Conservation (phyloP, 92 coral and sea anemone genomes). For the Phenganax marumi region DNA sequence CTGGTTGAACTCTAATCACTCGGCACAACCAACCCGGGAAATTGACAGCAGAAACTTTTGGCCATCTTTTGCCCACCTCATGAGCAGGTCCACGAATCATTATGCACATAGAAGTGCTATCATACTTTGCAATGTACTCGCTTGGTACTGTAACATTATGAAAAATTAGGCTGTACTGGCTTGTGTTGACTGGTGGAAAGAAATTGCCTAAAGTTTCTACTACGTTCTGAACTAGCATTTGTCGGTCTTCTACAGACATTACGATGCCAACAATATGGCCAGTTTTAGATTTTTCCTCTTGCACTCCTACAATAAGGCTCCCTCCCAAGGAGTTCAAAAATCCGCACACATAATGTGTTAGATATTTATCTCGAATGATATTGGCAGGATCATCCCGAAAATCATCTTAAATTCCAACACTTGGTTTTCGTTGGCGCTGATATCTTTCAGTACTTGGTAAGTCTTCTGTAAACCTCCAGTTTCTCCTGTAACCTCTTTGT, state of each 20-base stretch:
- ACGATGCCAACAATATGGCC: constrained; percentile 65
- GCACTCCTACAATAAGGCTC: constrained; percentile 64
- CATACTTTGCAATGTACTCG: not conserved
- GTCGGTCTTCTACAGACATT: constrained; percentile 50
- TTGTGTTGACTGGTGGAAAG: constrained; percentile 69
- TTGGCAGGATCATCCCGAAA: constrained; percentile 58
- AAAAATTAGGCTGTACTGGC: constrained; percentile 59
- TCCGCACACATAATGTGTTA: constrained; percentile 61
- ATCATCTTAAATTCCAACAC: constrained; percentile 65
- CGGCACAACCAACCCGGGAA: not conserved
- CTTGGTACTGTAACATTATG: constrained; percentile 29
- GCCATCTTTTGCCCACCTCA: constrained; percentile 25
- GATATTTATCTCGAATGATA: constrained; percentile 53
- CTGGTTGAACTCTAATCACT: constrained; percentile 18
- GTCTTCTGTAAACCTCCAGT: constrained; percentile 15
- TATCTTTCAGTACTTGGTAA: constrained; percentile 44
- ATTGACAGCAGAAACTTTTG: constrained; percentile 5
- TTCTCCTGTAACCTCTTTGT: constrained; percentile 25
- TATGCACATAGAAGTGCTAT: not conserved
- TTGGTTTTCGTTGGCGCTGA: constrained; percentile 55
- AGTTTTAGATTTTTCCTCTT: constrained; percentile 58
- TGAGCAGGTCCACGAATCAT: constrained; percentile 24
- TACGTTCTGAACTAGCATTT: constrained; percentile 36
- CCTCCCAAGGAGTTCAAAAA: constrained; percentile 64
- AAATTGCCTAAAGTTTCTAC: constrained; percentile 53